Evolutionary conservation across 2,113 vertebrate genomes (phyloP).

Genomic region (Numida meleagris): DNA sequence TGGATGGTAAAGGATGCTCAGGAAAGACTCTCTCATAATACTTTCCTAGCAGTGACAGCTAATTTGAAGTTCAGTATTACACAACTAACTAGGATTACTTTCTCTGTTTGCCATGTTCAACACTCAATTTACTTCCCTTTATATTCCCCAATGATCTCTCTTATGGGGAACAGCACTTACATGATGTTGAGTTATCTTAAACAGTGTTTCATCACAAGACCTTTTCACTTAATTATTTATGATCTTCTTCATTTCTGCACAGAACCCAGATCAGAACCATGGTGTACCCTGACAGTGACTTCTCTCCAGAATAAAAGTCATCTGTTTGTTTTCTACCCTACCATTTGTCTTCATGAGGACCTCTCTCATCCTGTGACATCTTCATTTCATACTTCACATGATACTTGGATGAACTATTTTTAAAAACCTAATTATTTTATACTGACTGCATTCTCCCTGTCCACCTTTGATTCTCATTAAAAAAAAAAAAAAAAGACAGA

Average conservation of each 20-base stretch:
- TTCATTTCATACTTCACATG: neutral
- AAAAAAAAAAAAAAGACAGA: neutral
- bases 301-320: conserved; percentile 11
- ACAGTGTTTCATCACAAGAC: neutral
- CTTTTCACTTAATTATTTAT: neutral
- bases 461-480: neutral
- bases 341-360: neutral
- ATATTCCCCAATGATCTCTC: neutral
- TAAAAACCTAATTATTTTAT: neutral
- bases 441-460: neutral
- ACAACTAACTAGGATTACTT: neutral
- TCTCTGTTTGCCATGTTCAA: neutral
- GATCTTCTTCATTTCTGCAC: neutral
- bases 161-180: neutral
- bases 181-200: neutral
- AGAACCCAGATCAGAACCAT: neutral
- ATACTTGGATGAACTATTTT: conserved; percentile 7
- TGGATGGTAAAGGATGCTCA: neutral
- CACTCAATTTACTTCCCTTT: neutral
- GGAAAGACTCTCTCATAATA: neutral
- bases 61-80: neutral
- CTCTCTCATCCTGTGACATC: neutral
- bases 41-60: neutral
- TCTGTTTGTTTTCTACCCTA: neutral
- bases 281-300: neutral